Conservation (phyloP, 2,797 vertebrate species). For the Todus mexicanus region DNA sequence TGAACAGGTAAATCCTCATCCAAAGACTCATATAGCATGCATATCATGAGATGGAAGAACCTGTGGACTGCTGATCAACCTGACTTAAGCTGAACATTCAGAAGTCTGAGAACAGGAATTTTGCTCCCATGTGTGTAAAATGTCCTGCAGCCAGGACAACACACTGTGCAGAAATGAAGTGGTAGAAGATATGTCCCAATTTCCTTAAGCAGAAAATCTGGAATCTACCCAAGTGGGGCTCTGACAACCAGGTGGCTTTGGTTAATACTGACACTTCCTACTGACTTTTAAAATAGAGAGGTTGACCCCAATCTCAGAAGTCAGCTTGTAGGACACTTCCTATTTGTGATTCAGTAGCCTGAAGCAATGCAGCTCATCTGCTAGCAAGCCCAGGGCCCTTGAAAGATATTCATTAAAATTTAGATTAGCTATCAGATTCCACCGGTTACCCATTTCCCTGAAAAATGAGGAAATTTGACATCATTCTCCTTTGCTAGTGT, state of each 20-base stretch:
- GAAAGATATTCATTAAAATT: background rate
- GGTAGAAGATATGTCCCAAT: background rate
- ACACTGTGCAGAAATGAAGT: background rate
- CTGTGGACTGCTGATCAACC: background rate
- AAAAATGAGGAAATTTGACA: background rate
- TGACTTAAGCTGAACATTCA: background rate
- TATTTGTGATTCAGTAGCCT: background rate
- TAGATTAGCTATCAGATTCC: background rate
- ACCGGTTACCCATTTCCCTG: background rate
- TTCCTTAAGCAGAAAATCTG: background rate
- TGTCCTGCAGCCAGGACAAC: background rate
- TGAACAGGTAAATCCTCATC: background rate
- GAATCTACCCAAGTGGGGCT: background rate
- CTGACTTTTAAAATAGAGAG: background rate
- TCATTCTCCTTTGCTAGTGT: background rate
- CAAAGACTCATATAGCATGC: background rate
- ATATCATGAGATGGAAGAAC: background rate
- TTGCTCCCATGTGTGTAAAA: background rate
- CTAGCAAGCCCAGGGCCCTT: background rate
- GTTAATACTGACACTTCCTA: background rate
- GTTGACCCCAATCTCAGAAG: background rate
- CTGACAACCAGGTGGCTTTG: background rate
- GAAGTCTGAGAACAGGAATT: background rate
- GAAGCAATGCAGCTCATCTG: background rate
- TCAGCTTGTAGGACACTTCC: background rate